Evolutionary conservation across 2,888 invertebrate species (phyloP).

Genomic region (Andrena trimmerana): DNA sequence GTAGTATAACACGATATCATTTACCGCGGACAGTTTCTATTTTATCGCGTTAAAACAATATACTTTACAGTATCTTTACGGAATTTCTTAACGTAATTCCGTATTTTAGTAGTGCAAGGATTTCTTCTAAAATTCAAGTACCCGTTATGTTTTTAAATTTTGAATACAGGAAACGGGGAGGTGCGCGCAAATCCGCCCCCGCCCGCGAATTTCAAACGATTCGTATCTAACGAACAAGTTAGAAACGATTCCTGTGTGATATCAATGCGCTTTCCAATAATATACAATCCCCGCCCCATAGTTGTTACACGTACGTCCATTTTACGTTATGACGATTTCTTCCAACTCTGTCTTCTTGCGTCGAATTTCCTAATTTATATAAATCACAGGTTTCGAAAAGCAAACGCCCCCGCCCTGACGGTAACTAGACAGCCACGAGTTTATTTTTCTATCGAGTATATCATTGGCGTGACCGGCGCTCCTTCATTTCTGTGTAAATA

Average conservation of each 20-base stretch:
- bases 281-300: background rate
- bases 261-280: slow-evolving; percentile 6
- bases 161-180: background rate
- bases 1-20: slow-evolving; percentile 10
- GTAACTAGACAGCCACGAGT: slow-evolving; percentile 35
- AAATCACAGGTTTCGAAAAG: slow-evolving; percentile 15
- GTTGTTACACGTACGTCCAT: slow-evolving; percentile 2
- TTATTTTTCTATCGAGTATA: slow-evolving; percentile 76
- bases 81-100: slow-evolving; percentile 4
- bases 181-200: background rate
- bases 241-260: background rate
- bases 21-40: slow-evolving; percentile 6
- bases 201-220: slow-evolving; percentile 1
- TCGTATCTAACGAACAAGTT: slow-evolving; percentile 14
- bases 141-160: background rate
- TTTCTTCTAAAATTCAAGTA: background rate
- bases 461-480: slow-evolving; percentile 50
- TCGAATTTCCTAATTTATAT: slow-evolving; percentile 12
- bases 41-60: slow-evolving; percentile 10
- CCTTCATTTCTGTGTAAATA: slow-evolving; percentile 77
- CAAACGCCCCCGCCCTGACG: slow-evolving; percentile 22
- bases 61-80: background rate
- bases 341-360: background rate
- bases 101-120: background rate
- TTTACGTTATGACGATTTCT: slow-evolving; percentile 8